Evolutionary conservation across 2,113 vertebrate genomes (phyloP).

Genomic region (Bos indicus): DNA sequence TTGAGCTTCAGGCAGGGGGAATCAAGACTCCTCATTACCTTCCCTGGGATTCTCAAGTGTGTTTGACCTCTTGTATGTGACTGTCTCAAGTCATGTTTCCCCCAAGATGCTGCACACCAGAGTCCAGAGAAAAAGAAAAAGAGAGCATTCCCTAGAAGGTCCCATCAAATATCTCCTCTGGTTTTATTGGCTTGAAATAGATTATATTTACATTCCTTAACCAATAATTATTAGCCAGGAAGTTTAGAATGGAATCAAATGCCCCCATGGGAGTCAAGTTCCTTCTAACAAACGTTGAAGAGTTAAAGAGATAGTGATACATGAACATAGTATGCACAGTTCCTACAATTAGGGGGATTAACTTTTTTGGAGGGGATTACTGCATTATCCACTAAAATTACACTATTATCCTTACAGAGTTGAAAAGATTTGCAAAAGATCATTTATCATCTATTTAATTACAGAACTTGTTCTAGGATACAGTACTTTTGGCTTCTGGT

Average conservation of each 20-base stretch:
- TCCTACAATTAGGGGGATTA: background rate
- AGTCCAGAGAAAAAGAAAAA: background rate
- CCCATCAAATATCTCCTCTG: background rate
- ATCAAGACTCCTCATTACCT: background rate
- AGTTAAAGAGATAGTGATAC: background rate
- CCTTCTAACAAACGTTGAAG: background rate
- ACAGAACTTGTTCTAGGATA: background rate
- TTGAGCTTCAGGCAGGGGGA: background rate
- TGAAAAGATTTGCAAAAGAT: background rate
- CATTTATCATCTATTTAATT: background rate
- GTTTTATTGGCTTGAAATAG: background rate
- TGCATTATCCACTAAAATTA: background rate
- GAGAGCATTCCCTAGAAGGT: background rate
- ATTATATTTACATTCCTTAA: background rate
- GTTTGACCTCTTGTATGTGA: background rate
- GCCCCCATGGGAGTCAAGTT: background rate
- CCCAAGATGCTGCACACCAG: fast-evolving
- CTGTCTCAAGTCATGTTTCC: background rate
- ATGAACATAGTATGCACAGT: background rate
- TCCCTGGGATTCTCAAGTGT: background rate
- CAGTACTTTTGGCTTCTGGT: background rate
- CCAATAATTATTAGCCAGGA: background rate
- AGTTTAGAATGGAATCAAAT: background rate
- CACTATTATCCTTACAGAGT: background rate
- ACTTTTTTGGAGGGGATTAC: background rate